Evolutionary conservation across 2,888 invertebrate genomes (phyloP).

Genomic region (Schrankia costaestrigalis): DNA sequence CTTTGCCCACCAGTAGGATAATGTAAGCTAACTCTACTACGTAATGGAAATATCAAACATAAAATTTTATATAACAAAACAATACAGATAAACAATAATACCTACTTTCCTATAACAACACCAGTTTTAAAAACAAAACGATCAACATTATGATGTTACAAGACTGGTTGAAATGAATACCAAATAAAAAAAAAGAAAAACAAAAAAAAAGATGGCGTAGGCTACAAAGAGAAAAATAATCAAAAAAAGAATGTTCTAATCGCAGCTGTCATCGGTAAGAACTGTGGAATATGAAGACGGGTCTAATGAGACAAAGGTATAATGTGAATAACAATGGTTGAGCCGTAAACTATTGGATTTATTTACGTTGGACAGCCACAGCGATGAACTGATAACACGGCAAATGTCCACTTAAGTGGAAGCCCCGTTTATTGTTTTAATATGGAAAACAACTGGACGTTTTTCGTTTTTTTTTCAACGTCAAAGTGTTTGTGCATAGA

Average conservation of each 20-base stretch:
- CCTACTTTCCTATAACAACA: conserved; percentile 19
- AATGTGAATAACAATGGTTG: conserved; percentile 76
- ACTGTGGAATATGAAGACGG: conserved; percentile 68
- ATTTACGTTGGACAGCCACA: conserved; percentile 63
- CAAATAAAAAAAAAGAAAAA: conserved; percentile 37
- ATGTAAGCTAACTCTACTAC: no score
- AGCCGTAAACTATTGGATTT: conserved; percentile 76
- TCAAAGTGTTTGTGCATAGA: no score
- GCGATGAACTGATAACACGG: conserved; percentile 70
- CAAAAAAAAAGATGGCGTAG: conserved; percentile 40
- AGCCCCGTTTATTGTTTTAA: conserved; percentile 13
- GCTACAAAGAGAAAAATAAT: conserved; percentile 32
- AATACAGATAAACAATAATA: conserved; percentile 23
- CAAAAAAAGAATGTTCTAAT: conserved; percentile 60
- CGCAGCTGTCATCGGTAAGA: conserved; percentile 72
- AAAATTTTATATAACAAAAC: conserved; percentile 7
- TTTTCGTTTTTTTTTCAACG: no score
- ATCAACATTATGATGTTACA: conserved; percentile 39
- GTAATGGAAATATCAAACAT: conserved; percentile 15
- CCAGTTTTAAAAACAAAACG: conserved; percentile 15
- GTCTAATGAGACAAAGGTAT: conserved; percentile 79
- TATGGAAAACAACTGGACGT: not conserved
- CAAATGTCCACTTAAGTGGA: conserved; percentile 61
- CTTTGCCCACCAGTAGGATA: no score
- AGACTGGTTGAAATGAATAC: conserved; percentile 37